Evolutionary conservation across 2,797 vertebrate genomes (phyloP).

Genomic region (Ispidina lecontei): DNA sequence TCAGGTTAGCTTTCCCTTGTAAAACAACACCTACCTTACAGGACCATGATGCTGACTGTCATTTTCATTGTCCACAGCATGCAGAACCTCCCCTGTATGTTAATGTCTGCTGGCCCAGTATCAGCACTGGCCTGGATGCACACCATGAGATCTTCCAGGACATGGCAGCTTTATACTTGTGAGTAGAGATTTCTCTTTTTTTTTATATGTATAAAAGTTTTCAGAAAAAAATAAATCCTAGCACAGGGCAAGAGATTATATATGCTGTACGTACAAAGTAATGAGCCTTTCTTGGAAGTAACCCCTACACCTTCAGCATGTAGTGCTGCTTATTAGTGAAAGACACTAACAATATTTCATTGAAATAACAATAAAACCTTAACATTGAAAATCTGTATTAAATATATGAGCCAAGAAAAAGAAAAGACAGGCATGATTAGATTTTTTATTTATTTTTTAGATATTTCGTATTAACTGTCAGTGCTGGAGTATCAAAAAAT

Average conservation of each 20-base stretch:
- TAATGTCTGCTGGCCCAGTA: background rate
- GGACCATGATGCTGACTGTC: background rate
- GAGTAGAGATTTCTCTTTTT: background rate
- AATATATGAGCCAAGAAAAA: background rate
- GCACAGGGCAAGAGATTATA: background rate
- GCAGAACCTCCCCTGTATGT: background rate
- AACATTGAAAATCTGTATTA: background rate
- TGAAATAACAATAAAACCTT: background rate
- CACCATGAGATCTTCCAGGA: background rate
- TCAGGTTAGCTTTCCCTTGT: background rate
- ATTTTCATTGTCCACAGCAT: background rate
- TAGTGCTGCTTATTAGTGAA: background rate
- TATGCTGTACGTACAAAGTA: background rate
- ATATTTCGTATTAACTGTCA: background rate
- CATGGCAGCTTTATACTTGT: background rate
- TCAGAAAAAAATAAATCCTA: background rate
- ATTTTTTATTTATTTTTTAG: no score
- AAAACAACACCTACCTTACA: background rate
- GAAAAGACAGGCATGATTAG: background rate
- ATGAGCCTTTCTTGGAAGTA: accelerated
- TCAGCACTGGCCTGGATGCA: background rate
- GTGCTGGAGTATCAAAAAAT: background rate
- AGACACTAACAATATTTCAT: background rate
- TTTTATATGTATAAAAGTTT: background rate
- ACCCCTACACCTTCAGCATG: background rate